Base-by-base conservation (phyloP, 1,140 invertebrate species). In the Heliconius hermathena region DNA sequence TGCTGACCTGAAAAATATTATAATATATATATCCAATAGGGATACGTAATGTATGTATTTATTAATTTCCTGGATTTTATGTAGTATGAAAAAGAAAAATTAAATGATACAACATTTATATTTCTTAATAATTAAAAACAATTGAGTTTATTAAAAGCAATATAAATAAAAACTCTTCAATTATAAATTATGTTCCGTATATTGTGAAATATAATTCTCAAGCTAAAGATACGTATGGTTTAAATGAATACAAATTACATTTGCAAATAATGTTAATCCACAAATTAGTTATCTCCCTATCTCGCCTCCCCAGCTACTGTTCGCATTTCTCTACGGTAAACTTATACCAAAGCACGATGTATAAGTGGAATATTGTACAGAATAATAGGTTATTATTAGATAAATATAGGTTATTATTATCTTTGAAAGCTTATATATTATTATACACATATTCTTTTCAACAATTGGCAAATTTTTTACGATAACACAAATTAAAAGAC, bases 241-340 rank as follows among this genome's bases (percentile, higher is more conserved):
- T 91, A 90, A 91, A 92, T 91, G 88, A 91, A 93, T 92, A 93
- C 87, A 93, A 93, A 92, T 92, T 89, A 92, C 88, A 84, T 91
- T 93, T 89, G 90, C 88, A 91, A 92, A 93, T 91, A 85, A 89
- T 85, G 85, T 86, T 93, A 93, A 93, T 93, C 90, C 90, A 81
- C 81, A 90, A 90, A 93, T 93, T 92, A 93, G 91, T 93, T 88
- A 83, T 86, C 82, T 76, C 76, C 81, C 81, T 80, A 76, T 77
- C 83, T 80, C 83, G 81, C 84, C 80, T 77, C 83, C 84, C 71
- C 75, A 79, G 76, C 79, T 38, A 75, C 80, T 80, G 77, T 81
- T 77, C 77, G 77, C 46, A 9, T 76, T 75, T 71, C 73, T 76
- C 71, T 79, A 77, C 49, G 52, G 70, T 49, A 52, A 77, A 77